Conservation (phyloP, 2,888 invertebrate genomes). For the Malthinus flaveolus region DNA sequence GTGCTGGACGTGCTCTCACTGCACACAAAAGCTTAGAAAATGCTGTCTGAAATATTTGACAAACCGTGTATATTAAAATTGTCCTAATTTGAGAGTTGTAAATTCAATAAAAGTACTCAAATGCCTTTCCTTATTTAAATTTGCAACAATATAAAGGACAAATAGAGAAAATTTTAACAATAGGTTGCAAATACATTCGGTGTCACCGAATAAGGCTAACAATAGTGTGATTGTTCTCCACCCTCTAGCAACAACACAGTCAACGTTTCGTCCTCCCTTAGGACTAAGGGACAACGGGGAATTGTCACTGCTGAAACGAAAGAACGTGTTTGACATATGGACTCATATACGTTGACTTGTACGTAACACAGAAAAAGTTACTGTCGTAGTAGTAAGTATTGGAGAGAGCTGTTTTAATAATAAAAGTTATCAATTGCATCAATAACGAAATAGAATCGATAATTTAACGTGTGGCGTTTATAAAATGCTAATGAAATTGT, state of each 20-base stretch:
- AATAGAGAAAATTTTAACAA: slow-evolving; percentile 36
- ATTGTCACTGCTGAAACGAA: slow-evolving; percentile 26
- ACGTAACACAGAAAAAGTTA: slow-evolving; percentile 31
- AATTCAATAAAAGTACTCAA: slow-evolving; percentile 5
- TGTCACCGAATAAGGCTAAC: slow-evolving; percentile 40
- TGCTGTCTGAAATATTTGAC: too few species aligned
- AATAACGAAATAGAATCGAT: slow-evolving; percentile 33
- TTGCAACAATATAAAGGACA: slow-evolving; percentile 23
- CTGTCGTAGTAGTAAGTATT: slow-evolving; percentile 26
- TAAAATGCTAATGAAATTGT: slow-evolving; percentile 34
- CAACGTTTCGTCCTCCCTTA: slow-evolving; percentile 36
- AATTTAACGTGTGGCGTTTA: slow-evolving; percentile 30
- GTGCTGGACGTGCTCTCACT: too few species aligned
- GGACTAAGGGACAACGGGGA: slow-evolving; percentile 29
- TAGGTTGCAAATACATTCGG: slow-evolving; percentile 40
- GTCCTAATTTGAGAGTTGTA: not conserved
- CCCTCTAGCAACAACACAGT: slow-evolving; percentile 35
- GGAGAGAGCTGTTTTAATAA: slow-evolving; percentile 28
- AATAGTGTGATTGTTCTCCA: slow-evolving; percentile 41
- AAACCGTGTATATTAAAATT: too few species aligned
- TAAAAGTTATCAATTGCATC: slow-evolving; percentile 12
- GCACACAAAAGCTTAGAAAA: slow-evolving; percentile 18
- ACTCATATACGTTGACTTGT: slow-evolving; percentile 26
- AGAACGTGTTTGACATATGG: slow-evolving; percentile 28
- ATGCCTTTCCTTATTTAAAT: slow-evolving; percentile 22